These are phyloP conservation scores for Cheilosia vernalis DNA, from an alignment of 2,888 invertebrate species.

Conservation along the genomic window DNA sequence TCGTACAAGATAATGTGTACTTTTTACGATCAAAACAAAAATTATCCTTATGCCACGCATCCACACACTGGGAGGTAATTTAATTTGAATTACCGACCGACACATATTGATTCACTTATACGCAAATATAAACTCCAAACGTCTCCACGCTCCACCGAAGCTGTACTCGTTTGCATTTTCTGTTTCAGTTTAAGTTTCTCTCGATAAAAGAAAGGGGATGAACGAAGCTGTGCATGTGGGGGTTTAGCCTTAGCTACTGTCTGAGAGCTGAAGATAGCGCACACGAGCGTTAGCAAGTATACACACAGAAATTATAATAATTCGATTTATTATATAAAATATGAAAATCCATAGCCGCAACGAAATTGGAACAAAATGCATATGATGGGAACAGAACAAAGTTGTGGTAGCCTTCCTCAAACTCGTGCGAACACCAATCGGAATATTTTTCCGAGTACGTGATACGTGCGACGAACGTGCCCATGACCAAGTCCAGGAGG, in stretches of 20 bases:
- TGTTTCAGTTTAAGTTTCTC: slow-evolving; percentile 16
- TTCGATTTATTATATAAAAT: slow-evolving; percentile 60
- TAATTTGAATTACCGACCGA: slow-evolving; percentile 66
- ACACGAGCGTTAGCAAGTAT: slow-evolving; percentile 9
- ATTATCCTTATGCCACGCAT: slow-evolving; percentile 55
- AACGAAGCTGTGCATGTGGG: background rate
- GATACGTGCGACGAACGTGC: slow-evolving; percentile 57
- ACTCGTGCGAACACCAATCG: slow-evolving; percentile 45
- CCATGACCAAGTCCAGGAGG: slow-evolving; percentile 38
- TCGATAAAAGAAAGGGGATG: slow-evolving; percentile 22
- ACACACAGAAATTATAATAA: slow-evolving; percentile 15
- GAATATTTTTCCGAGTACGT: slow-evolving; percentile 43
- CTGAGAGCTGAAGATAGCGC: slow-evolving; percentile 45
- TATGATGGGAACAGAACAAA: slow-evolving; percentile 18
- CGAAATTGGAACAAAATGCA: slow-evolving; percentile 34
- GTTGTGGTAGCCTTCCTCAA: background rate
- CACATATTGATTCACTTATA: slow-evolving; percentile 64
- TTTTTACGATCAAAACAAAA: slow-evolving; percentile 60
- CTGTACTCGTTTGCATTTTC: slow-evolving; percentile 23
- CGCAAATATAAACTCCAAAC: slow-evolving; percentile 57
- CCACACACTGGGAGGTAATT: slow-evolving; percentile 44
- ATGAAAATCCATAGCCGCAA: slow-evolving; percentile 48
- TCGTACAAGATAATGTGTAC: slow-evolving; percentile 52
- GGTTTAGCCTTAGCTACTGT: slow-evolving; percentile 12
- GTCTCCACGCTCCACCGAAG: slow-evolving; percentile 3